A percentile compares a stretch with the other conserved stretches of the same genome.
Evolutionary conservation across 2,888 invertebrate genomes (phyloP).

Genomic region (Macaria notata): DNA sequence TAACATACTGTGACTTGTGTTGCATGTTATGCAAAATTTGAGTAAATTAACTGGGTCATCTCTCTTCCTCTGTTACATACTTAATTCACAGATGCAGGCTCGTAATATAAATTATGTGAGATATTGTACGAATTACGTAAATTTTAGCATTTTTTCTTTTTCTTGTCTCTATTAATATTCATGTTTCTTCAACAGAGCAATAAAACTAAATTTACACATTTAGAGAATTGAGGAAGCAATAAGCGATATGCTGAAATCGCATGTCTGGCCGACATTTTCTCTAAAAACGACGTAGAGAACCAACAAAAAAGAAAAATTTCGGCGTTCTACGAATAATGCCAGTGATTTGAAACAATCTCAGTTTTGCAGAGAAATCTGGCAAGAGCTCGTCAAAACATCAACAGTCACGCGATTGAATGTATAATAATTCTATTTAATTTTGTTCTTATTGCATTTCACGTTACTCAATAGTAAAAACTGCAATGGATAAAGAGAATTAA

Average conservation of each 20-base stretch:
- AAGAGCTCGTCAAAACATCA: slow-evolving; percentile 58
- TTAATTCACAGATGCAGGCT: not conserved
- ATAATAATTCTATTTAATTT: slow-evolving; percentile 30
- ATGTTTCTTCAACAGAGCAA: slow-evolving; percentile 12
- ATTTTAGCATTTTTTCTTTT: not conserved
- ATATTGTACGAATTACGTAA: slow-evolving; percentile 9
- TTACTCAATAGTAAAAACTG: slow-evolving; percentile 23
- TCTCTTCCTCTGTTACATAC: not conserved
- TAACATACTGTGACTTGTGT: not conserved
- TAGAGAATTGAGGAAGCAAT: slow-evolving; percentile 33
- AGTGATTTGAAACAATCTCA: slow-evolving; percentile 67
- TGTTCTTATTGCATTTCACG: slow-evolving; percentile 33
- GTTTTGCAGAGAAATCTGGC: slow-evolving; percentile 67
- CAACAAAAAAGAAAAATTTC: slow-evolving; percentile 53
- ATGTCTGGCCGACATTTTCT: slow-evolving; percentile 58
- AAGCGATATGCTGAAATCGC: slow-evolving; percentile 49
- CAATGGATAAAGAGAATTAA: too few species aligned
- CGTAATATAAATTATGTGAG: slow-evolving; percentile 1
- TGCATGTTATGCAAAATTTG: not conserved
- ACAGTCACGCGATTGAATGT: slow-evolving; percentile 61
- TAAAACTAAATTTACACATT: slow-evolving; percentile 29
- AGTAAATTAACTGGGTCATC: not conserved
- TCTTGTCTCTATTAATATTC: slow-evolving; percentile 25
- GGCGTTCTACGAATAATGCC: slow-evolving; percentile 59
- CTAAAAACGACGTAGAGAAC: slow-evolving; percentile 47